Base-by-base conservation (phyloP, 2,888 invertebrate species). In the Cantharis rufa region DNA sequence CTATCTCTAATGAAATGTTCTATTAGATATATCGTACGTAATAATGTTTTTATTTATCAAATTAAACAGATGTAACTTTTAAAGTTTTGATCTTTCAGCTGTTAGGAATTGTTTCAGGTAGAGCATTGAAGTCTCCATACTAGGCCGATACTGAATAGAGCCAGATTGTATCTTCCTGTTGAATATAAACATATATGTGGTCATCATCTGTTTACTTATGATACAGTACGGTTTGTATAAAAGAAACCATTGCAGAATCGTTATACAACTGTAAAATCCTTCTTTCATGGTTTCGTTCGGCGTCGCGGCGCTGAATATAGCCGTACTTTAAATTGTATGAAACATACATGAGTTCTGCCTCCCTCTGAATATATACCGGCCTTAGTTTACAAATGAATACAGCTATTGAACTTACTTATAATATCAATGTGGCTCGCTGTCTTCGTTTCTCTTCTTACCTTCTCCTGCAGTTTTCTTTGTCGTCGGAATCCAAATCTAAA, bases 321-420 rank as follows among this genome's bases (percentile, higher is more conserved):
- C 87, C 83, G 86, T 87, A 89, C 89, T 90, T 90, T 90, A 90
- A 90, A 90, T 89, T 90, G 89, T 90, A 90, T 90, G 90, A 90
- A 90, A 90, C 89, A 90, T 90, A 89, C 89, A 90, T 90, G 90
- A 90, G 89, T 87, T 88, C 88, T 88, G 88, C 86, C 87, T 86
- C 86, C 83, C 84, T 84, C 86, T 86, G 87, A 87, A 87, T 87
- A 88, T 88, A 88, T 87, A 86, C 86, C 86, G 84, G 86, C 88
- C 89, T 88, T 89, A 91, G 91, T 91, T 91, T 91, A 91, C 91
- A 91, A 92, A 92, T 92, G 91, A 92, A 92, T 91, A 91, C 91
- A 91, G 91, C 91, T 91, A 91, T 91, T 91, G 91, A 91, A 91
- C 91, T 91, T 91, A 91, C 91, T 92, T 92, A 91, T 92, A 91